Conservation (phyloP, 2,797 vertebrate genomes). For the Epinephelus awoara region DNA sequence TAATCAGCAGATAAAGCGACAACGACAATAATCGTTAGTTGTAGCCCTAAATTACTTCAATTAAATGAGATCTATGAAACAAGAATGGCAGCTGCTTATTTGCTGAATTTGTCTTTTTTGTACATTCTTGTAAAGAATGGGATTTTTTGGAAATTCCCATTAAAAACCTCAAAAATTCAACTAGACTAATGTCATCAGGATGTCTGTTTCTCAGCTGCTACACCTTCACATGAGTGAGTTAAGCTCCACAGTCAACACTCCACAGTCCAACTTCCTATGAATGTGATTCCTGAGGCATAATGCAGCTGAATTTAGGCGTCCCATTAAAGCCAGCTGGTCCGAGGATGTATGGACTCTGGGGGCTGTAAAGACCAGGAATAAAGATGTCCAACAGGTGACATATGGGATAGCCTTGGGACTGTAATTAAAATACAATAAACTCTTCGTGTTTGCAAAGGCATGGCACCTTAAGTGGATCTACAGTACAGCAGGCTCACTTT, state of each 20-base stretch:
- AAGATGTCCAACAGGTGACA: conserved; percentile 27
- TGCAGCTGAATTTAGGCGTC: not conserved
- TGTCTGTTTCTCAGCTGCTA: not conserved
- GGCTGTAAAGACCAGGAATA: not conserved
- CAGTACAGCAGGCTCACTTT: not conserved
- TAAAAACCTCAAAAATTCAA: too few species aligned
- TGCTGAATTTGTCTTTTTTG: too few species aligned
- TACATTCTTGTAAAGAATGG: too few species aligned
- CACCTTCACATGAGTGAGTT: not conserved
- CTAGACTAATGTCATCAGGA: too few species aligned
- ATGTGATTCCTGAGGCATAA: not conserved
- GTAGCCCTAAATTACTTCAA: too few species aligned
- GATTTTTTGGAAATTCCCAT: too few species aligned
- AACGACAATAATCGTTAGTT: too few species aligned
- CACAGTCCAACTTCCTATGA: too few species aligned
- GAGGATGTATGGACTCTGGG: not conserved
- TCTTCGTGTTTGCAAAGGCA: not conserved
- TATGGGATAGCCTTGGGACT: not conserved
- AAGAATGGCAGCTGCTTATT: too few species aligned
- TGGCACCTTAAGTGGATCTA: conserved; percentile 1
- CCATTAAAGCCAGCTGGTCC: conserved; percentile 14
- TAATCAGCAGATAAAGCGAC: too few species aligned
- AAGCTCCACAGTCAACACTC: not conserved
- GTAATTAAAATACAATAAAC: conserved; percentile 40
- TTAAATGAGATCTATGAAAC: too few species aligned